A percentile compares a stretch with the other conserved stretches of the same genome.
Evolutionary conservation across 2,113 vertebrate genomes (phyloP).

Genomic region (Procavia capensis): DNA sequence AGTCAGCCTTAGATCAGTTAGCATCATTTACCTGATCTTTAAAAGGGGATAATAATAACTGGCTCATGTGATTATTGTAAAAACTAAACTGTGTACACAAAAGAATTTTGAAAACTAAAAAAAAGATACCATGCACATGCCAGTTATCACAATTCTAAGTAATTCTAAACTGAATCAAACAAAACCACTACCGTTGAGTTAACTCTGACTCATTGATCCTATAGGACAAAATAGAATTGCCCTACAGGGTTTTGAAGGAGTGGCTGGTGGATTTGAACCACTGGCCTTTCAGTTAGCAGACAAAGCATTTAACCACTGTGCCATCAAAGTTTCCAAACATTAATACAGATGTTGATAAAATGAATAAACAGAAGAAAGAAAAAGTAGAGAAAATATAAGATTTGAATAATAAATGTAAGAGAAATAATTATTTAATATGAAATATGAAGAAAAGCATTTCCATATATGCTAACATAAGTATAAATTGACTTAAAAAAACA

Average conservation of each 20-base stretch:
- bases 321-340: too few species aligned
- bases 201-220: too few species aligned
- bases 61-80: neutral
- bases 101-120: neutral
- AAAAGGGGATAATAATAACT: neutral
- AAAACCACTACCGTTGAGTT: too few species aligned
- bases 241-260: too few species aligned
- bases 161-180: too few species aligned
- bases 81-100: too few species aligned
- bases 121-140: neutral
- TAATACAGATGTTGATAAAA: neutral
- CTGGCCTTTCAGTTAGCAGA: too few species aligned
- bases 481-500: neutral
- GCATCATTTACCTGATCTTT: neutral
- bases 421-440: neutral
- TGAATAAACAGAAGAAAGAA: neutral
- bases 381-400: neutral
- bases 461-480: neutral
- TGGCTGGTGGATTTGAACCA: too few species aligned
- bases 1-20: neutral
- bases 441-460: neutral
- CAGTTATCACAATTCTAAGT: neutral
- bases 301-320: too few species aligned
- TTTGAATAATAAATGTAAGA: neutral
- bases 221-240: too few species aligned